Conservation (phyloP, 2,888 invertebrate species). For the Troglohyphantes excavatus region DNA sequence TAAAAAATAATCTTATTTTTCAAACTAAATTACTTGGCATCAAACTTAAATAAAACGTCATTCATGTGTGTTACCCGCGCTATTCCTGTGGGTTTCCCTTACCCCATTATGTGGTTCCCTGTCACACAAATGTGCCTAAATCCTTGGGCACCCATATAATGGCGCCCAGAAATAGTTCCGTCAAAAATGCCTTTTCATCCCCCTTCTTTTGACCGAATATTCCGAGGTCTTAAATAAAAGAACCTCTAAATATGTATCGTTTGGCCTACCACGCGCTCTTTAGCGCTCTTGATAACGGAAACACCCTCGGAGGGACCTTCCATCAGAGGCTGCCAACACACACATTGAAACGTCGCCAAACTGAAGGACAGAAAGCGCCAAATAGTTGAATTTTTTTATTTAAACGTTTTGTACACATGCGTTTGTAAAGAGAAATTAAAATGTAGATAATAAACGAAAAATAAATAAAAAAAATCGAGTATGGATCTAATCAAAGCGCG, state of each 20-base stretch:
- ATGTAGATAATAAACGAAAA: too few species aligned
- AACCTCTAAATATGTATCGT: slow-evolving; percentile 50
- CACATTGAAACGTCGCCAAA: too few species aligned
- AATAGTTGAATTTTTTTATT: too few species aligned
- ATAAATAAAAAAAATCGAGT: too few species aligned
- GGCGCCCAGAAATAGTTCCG: slow-evolving; percentile 15
- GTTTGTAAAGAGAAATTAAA: too few species aligned
- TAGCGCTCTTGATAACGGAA: slow-evolving; percentile 32
- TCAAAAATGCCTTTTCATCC: not conserved
- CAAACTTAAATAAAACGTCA: not conserved
- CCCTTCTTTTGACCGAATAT: not conserved
- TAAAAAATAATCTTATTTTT: too few species aligned
- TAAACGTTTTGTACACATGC: too few species aligned
- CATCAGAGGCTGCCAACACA: not conserved
- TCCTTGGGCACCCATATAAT: slow-evolving; percentile 9
- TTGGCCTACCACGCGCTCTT: slow-evolving; percentile 17
- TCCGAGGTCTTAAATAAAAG: slow-evolving; percentile 39
- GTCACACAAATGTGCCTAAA: not conserved
- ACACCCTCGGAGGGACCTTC: slow-evolving; percentile 24
- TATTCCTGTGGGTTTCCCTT: too few species aligned
- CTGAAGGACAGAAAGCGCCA: not conserved
- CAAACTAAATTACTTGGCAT: not conserved
- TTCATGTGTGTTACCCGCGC: too few species aligned
- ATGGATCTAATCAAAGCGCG: too few species aligned
- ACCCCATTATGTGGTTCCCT: not conserved